A percentile compares a stretch with the other conserved stretches of the same genome.
These are phyloP conservation scores for Campoletis sonorensis DNA, from an alignment of 1,140 invertebrate species.

Conservation along the genomic window DNA sequence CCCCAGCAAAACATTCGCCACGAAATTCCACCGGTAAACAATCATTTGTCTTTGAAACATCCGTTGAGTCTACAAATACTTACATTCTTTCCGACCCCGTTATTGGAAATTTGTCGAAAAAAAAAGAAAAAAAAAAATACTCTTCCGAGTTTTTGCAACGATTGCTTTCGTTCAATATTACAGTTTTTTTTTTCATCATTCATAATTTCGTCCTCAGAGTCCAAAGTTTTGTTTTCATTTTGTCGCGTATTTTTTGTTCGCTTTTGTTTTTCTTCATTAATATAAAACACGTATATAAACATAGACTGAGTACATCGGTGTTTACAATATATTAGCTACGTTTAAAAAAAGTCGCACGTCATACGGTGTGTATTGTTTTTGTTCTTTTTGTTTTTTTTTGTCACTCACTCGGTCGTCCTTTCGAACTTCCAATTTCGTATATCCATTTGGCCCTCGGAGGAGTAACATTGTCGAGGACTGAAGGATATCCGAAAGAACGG, in stretches of 20 bases:
- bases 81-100: background rate
- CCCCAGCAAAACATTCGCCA: background rate
- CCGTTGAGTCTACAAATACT: slow-evolving; percentile 19
- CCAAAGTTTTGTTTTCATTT: background rate
- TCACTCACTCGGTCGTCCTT: slow-evolving; percentile 10
- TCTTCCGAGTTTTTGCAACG: slow-evolving; percentile 9
- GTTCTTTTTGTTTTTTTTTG: background rate
- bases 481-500: slow-evolving; percentile 38
- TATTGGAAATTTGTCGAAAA: background rate
- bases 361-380: slow-evolving; percentile 45
- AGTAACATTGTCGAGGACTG: background rate
- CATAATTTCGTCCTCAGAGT: slow-evolving; percentile 10
- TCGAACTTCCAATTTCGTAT: background rate
- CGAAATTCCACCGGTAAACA: slow-evolving; percentile 2
- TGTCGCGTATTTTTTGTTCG: slow-evolving; percentile 40
- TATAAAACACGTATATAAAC: slow-evolving; percentile 78
- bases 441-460: background rate
- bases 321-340: slow-evolving; percentile 71
- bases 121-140: background rate
- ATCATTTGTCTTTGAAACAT: background rate
- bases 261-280: slow-evolving; percentile 65
- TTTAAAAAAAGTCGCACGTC: slow-evolving; percentile 68
- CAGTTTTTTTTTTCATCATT: slow-evolving; percentile 3
- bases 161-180: background rate
- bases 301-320: slow-evolving; percentile 75